Conservation (phyloP, 2,888 invertebrate species). For the Cabera pusaria region DNA sequence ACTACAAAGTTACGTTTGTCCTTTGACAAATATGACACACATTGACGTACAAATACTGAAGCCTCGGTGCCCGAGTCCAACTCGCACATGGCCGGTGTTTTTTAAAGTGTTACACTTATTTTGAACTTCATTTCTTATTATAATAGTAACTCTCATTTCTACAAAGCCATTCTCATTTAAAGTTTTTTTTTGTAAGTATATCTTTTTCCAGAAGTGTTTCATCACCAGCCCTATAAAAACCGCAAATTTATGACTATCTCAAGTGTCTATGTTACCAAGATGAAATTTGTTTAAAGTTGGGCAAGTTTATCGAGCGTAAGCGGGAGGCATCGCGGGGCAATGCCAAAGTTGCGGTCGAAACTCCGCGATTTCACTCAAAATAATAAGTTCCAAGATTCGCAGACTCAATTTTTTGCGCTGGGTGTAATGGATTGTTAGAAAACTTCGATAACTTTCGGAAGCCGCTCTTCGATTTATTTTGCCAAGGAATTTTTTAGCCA, state of each 20-base stretch:
- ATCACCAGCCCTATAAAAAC: slow-evolving; percentile 8
- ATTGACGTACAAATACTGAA: no score
- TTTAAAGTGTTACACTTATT: no score
- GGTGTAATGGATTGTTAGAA: slow-evolving; percentile 81
- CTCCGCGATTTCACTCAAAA: slow-evolving; percentile 78
- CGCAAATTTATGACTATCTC: slow-evolving; percentile 12
- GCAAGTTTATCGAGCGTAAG: slow-evolving; percentile 48
- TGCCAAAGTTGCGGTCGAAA: slow-evolving; percentile 61
- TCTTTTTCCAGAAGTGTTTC: no score
- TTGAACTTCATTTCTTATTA: no score
- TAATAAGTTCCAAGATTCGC: slow-evolving; percentile 71
- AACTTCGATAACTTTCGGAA: slow-evolving; percentile 82
- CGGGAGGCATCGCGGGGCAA: slow-evolving; percentile 40
- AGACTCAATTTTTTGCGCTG: slow-evolving; percentile 77
- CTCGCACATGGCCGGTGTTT: no score
- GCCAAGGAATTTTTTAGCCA: slow-evolving; percentile 79
- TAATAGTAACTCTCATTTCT: no score
- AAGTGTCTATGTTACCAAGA: slow-evolving; percentile 24
- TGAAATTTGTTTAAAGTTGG: slow-evolving; percentile 37
- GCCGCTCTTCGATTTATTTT: slow-evolving; percentile 80
- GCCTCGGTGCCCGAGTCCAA: no score
- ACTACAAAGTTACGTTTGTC: no score
- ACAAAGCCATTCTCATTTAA: no score
- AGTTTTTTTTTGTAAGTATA: no score
- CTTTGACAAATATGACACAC: no score